These are phyloP conservation scores for Alouatta palliata DNA, from an alignment of 2,113 vertebrate genomes.

Conservation along the genomic window DNA sequence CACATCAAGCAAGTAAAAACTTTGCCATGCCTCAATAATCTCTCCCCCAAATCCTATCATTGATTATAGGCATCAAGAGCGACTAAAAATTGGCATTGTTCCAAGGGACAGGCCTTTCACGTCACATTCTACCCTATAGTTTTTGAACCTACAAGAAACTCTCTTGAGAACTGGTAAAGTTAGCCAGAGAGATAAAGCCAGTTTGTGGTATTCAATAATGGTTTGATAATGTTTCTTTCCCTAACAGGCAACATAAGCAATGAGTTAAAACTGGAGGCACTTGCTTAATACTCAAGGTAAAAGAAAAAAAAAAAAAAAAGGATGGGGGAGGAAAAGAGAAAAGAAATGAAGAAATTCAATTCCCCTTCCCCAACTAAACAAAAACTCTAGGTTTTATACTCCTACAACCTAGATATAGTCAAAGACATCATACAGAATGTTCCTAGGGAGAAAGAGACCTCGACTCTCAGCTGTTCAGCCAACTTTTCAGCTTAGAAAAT, in stretches of 20 bases:
- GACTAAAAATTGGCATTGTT: background rate
- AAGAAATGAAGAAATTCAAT: background rate
- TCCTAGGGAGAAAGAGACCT: conserved; percentile 54
- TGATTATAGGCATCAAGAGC: background rate
- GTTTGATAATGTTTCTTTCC: background rate
- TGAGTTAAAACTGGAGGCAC: conserved; percentile 42
- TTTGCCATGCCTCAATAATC: background rate
- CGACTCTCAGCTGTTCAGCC: conserved; percentile 32
- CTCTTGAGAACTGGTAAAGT: background rate
- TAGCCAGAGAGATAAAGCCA: background rate
- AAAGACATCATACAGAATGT: conserved; percentile 58
- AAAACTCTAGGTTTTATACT: conserved; percentile 51
- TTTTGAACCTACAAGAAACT: background rate
- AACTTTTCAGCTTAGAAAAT: conserved; percentile 44
- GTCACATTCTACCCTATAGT: background rate
- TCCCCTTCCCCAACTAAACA: conserved; percentile 39
- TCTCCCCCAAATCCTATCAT: background rate
- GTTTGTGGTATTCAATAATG: background rate
- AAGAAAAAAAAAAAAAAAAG: background rate
- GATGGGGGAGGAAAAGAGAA: background rate
- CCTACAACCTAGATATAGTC: conserved; percentile 54
- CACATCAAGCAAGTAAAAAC: background rate
- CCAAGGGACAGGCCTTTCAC: background rate
- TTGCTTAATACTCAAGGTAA: background rate
- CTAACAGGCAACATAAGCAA: conserved; percentile 4